phyloP scores from a whole-genome alignment of 1,140 invertebrate species.

The Bombus soroeensis region DNA sequence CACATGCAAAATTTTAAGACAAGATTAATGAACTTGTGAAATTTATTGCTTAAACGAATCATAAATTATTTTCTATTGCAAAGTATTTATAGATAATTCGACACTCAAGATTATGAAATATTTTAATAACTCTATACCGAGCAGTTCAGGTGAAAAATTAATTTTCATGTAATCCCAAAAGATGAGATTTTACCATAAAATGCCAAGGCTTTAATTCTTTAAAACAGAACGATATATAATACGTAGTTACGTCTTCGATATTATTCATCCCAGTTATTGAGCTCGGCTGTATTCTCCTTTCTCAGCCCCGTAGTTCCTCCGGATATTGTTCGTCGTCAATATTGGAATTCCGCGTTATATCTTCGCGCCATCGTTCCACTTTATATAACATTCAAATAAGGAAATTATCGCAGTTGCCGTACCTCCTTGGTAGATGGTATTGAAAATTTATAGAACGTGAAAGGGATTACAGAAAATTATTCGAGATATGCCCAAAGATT shows the following conservation, averaged over 20 bases:
- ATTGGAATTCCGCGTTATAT: slow-evolving; percentile 66
- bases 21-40: not conserved
- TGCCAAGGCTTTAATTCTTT: slow-evolving; percentile 42
- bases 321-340: slow-evolving; percentile 69
- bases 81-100: not conserved
- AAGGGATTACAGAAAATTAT: not conserved
- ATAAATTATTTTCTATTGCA: not conserved
- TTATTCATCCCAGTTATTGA: slow-evolving; percentile 67
- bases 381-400: slow-evolving; percentile 66
- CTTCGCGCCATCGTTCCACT: slow-evolving; percentile 44
- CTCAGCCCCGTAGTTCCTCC: slow-evolving; percentile 39
- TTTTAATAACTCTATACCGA: not conserved
- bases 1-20: not conserved
- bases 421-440: not conserved
- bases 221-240: slow-evolving; percentile 39
- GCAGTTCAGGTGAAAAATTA: not conserved
- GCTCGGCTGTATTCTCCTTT: slow-evolving; percentile 57
- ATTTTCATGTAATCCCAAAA: not conserved
- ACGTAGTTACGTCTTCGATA: slow-evolving; percentile 61
- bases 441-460: slow-evolving; percentile 1
- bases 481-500: not conserved
- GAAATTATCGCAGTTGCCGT: slow-evolving; percentile 54
- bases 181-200: not conserved
- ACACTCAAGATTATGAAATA: not conserved
- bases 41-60: not conserved